Conservation (phyloP, 2,113 vertebrate species). For the Natator depressus region DNA sequence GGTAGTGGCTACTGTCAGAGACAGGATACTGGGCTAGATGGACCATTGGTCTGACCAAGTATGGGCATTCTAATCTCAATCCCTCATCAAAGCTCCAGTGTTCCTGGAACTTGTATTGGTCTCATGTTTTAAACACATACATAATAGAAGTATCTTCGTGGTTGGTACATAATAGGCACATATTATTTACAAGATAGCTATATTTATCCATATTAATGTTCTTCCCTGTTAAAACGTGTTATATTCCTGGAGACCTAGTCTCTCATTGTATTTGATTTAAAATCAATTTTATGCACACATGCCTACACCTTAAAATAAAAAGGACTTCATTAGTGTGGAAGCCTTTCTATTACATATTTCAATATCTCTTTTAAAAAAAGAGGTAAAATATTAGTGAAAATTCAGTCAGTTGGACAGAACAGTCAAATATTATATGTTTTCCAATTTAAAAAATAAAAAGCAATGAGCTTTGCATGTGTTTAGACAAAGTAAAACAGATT, state of each 20-base stretch:
- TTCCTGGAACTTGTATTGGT: background rate
- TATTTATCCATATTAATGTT: background rate
- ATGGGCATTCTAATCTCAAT: background rate
- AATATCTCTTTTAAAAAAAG: background rate
- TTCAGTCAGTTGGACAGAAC: background rate
- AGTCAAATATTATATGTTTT: background rate
- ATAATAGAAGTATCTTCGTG: background rate
- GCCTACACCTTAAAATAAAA: background rate
- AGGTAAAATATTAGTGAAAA: background rate
- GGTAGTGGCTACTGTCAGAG: no score
- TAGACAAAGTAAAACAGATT: background rate
- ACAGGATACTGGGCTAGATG: no score
- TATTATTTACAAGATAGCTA: background rate
- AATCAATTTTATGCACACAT: background rate
- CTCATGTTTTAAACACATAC: background rate
- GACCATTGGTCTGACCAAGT: no score
- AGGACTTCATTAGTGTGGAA: background rate
- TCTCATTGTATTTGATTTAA: background rate
- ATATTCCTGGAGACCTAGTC: background rate
- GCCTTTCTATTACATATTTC: background rate
- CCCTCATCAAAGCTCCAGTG: rapidly evolving
- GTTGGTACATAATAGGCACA: no score
- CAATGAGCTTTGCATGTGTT: background rate
- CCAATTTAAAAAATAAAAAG: background rate
- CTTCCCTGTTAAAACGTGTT: background rate